These are phyloP conservation scores for Eubasilissa splendida DNA, from an alignment of 2,888 invertebrate genomes.

Conservation along the genomic window DNA sequence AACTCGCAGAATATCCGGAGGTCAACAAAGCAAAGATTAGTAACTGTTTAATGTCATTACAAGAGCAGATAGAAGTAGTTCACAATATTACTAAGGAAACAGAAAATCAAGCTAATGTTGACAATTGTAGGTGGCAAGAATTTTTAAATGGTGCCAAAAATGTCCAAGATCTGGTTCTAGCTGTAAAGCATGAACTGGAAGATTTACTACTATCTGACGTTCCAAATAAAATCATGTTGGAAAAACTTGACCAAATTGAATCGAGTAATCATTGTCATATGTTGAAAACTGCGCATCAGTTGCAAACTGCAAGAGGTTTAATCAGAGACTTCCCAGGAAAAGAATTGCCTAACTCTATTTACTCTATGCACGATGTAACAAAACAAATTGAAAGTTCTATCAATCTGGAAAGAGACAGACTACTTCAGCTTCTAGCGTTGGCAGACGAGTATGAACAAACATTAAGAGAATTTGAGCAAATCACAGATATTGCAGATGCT, in stretches of 20 bases:
- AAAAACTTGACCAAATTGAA: slow-evolving; percentile 81
- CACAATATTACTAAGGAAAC: slow-evolving; percentile 77
- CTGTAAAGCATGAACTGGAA: slow-evolving; percentile 72
- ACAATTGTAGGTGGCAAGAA: slow-evolving; percentile 76
- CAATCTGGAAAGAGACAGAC: slow-evolving; percentile 81
- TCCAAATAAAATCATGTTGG: slow-evolving; percentile 78
- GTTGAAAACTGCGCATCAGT: slow-evolving; percentile 75
- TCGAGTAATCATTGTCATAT: slow-evolving; percentile 76
- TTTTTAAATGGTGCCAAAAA: slow-evolving; percentile 78
- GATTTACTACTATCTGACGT: slow-evolving; percentile 75
- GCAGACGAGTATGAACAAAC: slow-evolving; percentile 93
- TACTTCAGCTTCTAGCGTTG: slow-evolving; percentile 82
- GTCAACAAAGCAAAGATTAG: slow-evolving; percentile 68
- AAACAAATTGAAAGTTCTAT: slow-evolving; percentile 81
- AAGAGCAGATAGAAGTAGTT: slow-evolving; percentile 80
- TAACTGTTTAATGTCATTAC: slow-evolving; percentile 74
- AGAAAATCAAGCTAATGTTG: slow-evolving; percentile 67
- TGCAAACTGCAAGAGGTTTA: slow-evolving; percentile 76
- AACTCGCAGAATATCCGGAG: slow-evolving; percentile 61
- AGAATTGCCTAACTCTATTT: slow-evolving; percentile 79
- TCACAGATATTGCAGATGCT: slow-evolving; percentile 87
- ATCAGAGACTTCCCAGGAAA: slow-evolving; percentile 80
- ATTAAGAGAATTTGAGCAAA: slow-evolving; percentile 88
- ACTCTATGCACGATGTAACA: slow-evolving; percentile 77
- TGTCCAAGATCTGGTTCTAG: slow-evolving; percentile 71